A percentile compares a stretch with the other conserved stretches of the same genome.
phyloP scores from a whole-genome alignment of 2,113 vertebrate genomes.

The Neoarius graeffei region DNA sequence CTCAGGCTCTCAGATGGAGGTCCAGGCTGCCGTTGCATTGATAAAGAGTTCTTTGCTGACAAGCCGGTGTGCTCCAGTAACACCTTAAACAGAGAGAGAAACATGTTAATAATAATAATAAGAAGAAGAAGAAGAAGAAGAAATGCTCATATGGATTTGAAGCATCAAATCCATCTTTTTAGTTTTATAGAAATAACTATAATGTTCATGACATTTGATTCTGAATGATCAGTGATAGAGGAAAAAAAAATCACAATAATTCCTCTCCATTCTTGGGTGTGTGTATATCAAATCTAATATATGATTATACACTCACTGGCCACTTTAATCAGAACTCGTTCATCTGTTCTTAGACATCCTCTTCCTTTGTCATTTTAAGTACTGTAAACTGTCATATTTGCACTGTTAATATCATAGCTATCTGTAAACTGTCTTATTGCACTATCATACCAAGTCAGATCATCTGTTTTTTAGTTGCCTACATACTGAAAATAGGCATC shows the following conservation, averaged over 20 bases:
- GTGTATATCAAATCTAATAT: no score
- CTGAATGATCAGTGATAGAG: background rate
- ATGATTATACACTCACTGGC: no score
- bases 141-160: background rate
- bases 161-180: background rate
- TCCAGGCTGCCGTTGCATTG: constrained; percentile 82
- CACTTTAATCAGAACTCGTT: no score
- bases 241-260: background rate
- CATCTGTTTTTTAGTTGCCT: no score
- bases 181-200: background rate
- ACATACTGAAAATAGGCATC: no score
- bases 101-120: background rate
- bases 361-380: no score
- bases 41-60: constrained; percentile 86
- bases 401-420: no score
- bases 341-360: no score
- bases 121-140: no score
- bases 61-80: constrained; percentile 80
- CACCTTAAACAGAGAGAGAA: constrained; percentile 65
- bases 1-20: constrained; percentile 80
- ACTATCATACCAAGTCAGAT: no score
- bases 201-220: background rate
- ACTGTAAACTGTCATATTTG: no score
- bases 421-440: no score
- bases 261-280: background rate